Evolutionary conservation across 1,140 invertebrate genomes (phyloP).

Genomic region (Lanistes nyassanus): DNA sequence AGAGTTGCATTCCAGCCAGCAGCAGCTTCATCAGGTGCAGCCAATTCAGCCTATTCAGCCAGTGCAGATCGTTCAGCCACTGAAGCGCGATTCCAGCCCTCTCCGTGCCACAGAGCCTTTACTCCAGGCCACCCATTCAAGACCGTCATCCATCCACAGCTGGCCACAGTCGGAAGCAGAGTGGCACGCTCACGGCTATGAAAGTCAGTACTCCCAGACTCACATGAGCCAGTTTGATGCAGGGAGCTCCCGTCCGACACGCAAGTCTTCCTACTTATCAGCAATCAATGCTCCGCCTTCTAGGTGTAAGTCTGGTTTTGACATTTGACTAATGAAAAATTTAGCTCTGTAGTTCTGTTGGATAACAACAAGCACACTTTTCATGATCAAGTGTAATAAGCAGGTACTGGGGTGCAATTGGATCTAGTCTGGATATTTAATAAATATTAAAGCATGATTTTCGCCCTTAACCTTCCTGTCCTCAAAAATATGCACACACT

Average conservation of each 20-base stretch:
- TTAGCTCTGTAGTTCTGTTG: background rate
- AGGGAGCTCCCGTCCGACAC: constrained; percentile 30
- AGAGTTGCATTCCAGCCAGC: constrained; percentile 7
- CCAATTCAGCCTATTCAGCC: constrained; percentile 10
- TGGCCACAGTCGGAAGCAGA: constrained; percentile 9
- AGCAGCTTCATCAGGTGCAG: background rate
- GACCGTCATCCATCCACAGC: too few species aligned
- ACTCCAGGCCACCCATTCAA: too few species aligned
- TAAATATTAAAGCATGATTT: too few species aligned
- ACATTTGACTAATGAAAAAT: background rate
- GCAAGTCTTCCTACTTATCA: constrained; percentile 55
- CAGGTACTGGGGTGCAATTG: too few species aligned
- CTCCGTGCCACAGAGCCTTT: background rate
- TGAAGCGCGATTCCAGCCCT: constrained; percentile 12
- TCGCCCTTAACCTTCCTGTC: too few species aligned
- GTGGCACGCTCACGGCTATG: constrained; percentile 26
- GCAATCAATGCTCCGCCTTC: constrained; percentile 48
- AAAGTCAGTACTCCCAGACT: constrained; percentile 26
- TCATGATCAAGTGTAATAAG: too few species aligned
- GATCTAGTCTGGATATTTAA: too few species aligned
- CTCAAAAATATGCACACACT: too few species aligned
- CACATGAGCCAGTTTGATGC: background rate
- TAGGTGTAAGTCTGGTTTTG: constrained; percentile 36
- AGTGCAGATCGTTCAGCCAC: constrained; percentile 17
- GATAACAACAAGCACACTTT: too few species aligned